A percentile compares a stretch with the other conserved stretches of the same genome.
These are phyloP conservation scores for Eupleurogrammus muticus DNA, from an alignment of 2,797 vertebrate species.

Conservation along the genomic window DNA sequence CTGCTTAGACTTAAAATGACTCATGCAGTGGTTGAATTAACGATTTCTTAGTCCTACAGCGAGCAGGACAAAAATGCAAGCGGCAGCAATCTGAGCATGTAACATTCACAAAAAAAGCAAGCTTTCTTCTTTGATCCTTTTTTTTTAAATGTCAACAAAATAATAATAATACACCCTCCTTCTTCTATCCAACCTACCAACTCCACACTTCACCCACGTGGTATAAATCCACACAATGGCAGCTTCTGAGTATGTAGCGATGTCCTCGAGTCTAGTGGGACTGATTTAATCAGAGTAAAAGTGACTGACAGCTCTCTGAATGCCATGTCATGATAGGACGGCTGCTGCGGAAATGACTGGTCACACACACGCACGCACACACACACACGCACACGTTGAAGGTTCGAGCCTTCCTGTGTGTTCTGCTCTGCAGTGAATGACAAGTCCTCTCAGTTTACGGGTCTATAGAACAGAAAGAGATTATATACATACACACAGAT, in stretches of 20 bases:
- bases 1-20: conserved; percentile 5
- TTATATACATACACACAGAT: conserved; percentile 46
- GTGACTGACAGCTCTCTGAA: conserved; percentile 62
- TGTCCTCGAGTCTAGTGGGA: conserved; percentile 28
- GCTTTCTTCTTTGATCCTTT: conserved; percentile 26
- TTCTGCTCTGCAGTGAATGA: conserved; percentile 34
- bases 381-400: neutral
- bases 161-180: conserved; percentile 7
- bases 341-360: conserved; percentile 46
- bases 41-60: conserved; percentile 23
- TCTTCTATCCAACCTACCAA: conserved; percentile 15
- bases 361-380: conserved; percentile 31
- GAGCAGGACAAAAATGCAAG: conserved; percentile 24
- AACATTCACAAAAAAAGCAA: conserved; percentile 31
- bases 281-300: conserved; percentile 46
- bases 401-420: neutral
- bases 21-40: conserved; percentile 11
- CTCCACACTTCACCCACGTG: neutral
- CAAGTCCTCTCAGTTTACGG: conserved; percentile 52
- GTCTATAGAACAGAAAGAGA: conserved; percentile 44
- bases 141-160: conserved; percentile 45
- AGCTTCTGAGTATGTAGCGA: neutral
- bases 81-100: conserved; percentile 11
- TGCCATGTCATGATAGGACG: conserved; percentile 45
- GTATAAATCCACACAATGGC: neutral